These are phyloP conservation scores for Blera fallax DNA, from an alignment of 2,888 invertebrate genomes.

Conservation along the genomic window DNA sequence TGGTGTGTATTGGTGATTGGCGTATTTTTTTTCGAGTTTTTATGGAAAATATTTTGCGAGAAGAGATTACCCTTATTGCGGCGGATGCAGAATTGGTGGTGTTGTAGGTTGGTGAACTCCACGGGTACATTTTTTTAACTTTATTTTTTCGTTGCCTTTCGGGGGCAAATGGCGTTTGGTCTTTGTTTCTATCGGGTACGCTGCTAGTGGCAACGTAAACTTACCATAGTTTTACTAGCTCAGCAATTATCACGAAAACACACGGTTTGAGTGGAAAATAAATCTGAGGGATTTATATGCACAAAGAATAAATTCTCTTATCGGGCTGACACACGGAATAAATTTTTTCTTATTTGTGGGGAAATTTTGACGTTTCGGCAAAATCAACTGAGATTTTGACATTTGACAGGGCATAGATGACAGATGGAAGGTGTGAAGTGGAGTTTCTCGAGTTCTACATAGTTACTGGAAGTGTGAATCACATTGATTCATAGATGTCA, in stretches of 20 bases:
- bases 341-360: constrained; percentile 55
- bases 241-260: constrained; percentile 56
- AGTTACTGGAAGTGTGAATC: background rate
- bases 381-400: constrained; percentile 52
- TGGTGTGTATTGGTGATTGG: constrained; percentile 7
- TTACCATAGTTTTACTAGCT: constrained; percentile 63
- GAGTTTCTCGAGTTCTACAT: background rate
- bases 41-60: constrained; percentile 42
- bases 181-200: constrained; percentile 42
- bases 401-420: constrained; percentile 26
- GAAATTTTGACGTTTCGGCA: constrained; percentile 55
- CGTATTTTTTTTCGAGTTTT: constrained; percentile 2
- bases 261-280: constrained; percentile 1
- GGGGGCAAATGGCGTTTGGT: constrained; percentile 47
- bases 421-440: constrained; percentile 40
- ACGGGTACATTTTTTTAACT: constrained; percentile 78
- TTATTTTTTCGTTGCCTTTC: background rate
- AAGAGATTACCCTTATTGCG: constrained; percentile 62
- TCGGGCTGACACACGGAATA: constrained; percentile 48
- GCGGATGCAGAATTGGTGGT: constrained; percentile 58
- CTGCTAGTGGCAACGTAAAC: constrained; percentile 61
- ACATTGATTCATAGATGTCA: constrained; percentile 10
- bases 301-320: constrained; percentile 53
- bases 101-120: constrained; percentile 80
- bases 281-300: background rate